These are phyloP conservation scores for Lasiommata megera DNA, from an alignment of 2,888 invertebrate genomes.

Conservation along the genomic window DNA sequence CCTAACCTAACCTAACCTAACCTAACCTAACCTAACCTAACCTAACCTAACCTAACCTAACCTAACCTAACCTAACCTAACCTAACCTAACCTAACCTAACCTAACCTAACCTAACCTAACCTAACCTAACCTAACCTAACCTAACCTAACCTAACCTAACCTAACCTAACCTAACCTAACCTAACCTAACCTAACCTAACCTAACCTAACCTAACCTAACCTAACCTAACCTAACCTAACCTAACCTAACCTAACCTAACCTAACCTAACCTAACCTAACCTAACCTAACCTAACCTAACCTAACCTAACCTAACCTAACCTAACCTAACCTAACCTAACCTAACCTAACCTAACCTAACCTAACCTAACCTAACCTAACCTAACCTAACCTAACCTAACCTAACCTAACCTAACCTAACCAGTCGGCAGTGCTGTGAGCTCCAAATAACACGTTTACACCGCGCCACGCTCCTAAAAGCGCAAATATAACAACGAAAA, in stretches of 20 bases:
- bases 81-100: constrained; percentile 9
- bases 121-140: constrained; percentile 9
- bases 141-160: constrained; percentile 14
- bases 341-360: too few relatives aligned
- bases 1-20: constrained; percentile 15
- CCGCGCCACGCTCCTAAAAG: too few relatives aligned
- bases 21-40: constrained; percentile 19
- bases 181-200: constrained; percentile 4
- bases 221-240: not conserved
- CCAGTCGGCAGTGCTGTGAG: too few relatives aligned
- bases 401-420: too few relatives aligned
- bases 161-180: constrained; percentile 16
- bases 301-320: constrained; percentile 7
- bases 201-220: not conserved
- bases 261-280: constrained; percentile 1
- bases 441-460: too few relatives aligned
- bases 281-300: constrained; percentile 1
- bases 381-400: too few relatives aligned
- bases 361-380: too few relatives aligned
- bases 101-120: not conserved
- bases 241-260: not conserved
- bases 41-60: constrained; percentile 19
- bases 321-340: constrained; percentile 4
- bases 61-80: constrained; percentile 6
- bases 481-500: too few relatives aligned